Conservation (phyloP, 2,113 vertebrate genomes). For the Chamaea fasciata region DNA sequence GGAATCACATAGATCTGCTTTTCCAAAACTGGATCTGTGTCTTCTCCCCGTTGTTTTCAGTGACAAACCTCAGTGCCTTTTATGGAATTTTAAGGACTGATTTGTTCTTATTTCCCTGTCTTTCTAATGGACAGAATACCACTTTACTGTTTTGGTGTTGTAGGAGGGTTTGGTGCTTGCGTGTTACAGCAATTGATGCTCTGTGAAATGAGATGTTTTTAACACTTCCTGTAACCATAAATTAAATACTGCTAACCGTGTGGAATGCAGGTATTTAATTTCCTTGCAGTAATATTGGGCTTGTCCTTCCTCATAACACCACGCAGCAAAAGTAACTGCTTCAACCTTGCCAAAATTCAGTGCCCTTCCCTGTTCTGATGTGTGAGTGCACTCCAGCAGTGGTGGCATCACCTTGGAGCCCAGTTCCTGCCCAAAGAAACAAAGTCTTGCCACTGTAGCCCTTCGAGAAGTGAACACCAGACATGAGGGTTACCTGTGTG, state of each 20-base stretch:
- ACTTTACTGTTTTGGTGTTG: background rate
- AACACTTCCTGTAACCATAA: background rate
- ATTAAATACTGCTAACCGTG: background rate
- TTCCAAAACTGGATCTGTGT: background rate
- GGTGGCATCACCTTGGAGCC: background rate
- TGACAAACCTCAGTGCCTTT: background rate
- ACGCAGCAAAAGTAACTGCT: background rate
- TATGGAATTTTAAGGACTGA: background rate
- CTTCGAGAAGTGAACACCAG: background rate
- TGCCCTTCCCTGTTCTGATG: background rate
- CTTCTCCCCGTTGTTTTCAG: background rate
- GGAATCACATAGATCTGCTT: background rate
- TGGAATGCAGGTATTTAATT: background rate
- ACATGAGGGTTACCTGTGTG: rapidly evolving
- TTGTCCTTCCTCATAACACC: background rate
- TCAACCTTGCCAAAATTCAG: background rate
- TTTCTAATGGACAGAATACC: background rate
- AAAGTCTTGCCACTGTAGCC: background rate
- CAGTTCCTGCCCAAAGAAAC: background rate
- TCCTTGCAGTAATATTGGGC: background rate
- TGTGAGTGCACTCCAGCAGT: background rate
- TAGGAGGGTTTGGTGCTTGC: background rate
- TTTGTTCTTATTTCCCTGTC: background rate
- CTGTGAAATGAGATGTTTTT: background rate
- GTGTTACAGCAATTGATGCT: background rate